Evolutionary conservation across 2,113 vertebrate genomes (phyloP), one percentile per base, ranked within the genome.

Genomic region (Gymnarchus niloticus): DNA sequence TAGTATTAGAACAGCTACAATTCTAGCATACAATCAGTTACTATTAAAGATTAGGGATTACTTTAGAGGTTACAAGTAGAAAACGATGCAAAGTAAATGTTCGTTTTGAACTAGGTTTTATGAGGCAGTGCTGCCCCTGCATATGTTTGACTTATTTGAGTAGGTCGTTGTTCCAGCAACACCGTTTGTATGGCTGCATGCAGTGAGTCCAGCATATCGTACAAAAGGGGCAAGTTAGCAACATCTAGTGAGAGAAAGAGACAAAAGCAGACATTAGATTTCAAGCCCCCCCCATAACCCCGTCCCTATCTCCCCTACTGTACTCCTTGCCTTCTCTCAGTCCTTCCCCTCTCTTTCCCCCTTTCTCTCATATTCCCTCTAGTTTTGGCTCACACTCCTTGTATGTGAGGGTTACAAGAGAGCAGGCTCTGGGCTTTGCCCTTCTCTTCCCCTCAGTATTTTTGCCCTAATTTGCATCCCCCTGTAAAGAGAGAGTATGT

Each of bases 181-280:
- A 37, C 52, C 61, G 65, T 44, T 37, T 87, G 76, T 88, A 44
- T 88, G 83, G 88, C 82, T 82, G 57, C 84, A 89, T 78, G 78
- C 85, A 84, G 59, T 86, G 85, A 89, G 82, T 81, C 78, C 44
- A 21, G 84, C 65, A 56, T 87, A 87, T 87, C 83, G 89, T 87
- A 87, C 85, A 92, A 91, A 83, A 91, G 90, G 92, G 89, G 92
- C 91, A 92, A 93, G 91, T 91, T 93, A 94, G 94, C 93, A 94
- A 87, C 93, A 93, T 92, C 93, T 93, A 92, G 93, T 92, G 93
- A 93, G 91, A 91, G 91, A 91, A 92, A 83, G 2, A 89, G 92
- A 93, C 93, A 93, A 85, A 90, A 91, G 90, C 92, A 93, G 90
- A 93, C 89, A 87, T 87, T 89, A 73, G 86, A 83, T 87, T 54